Evolutionary conservation across 2,797 vertebrate genomes (phyloP).

Genomic region (Huso huso): DNA sequence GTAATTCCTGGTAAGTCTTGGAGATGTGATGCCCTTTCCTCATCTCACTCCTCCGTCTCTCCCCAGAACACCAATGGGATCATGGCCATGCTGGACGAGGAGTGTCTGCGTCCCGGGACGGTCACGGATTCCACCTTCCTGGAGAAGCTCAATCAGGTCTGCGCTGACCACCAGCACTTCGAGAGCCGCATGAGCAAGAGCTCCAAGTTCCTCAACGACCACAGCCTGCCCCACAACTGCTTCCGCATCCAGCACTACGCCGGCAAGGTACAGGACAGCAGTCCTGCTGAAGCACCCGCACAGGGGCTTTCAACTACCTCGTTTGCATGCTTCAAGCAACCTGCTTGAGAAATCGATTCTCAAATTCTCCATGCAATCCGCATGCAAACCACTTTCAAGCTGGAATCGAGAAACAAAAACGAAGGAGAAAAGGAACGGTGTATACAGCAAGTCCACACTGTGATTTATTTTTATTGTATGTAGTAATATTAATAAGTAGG

Average conservation of each 20-base stretch:
- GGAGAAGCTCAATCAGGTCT: slow-evolving; percentile 92
- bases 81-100: slow-evolving; percentile 95
- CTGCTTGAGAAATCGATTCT: too few relatives aligned
- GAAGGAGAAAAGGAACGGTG: too few relatives aligned
- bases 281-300: background rate
- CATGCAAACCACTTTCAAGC: too few relatives aligned
- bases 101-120: slow-evolving; percentile 88
- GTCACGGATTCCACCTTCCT: slow-evolving; percentile 94
- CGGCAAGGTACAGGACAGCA: slow-evolving; percentile 72
- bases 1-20: too few relatives aligned
- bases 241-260: slow-evolving; percentile 97
- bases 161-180: slow-evolving; percentile 92
- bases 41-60: background rate
- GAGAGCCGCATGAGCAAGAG: slow-evolving; percentile 94
- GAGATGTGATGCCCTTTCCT: background rate
- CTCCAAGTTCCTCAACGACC: slow-evolving; percentile 89
- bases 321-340: too few relatives aligned
- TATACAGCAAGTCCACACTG: too few relatives aligned
- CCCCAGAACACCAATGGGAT: slow-evolving; percentile 89
- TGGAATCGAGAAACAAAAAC: too few relatives aligned
- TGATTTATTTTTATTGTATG: too few relatives aligned
- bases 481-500: too few relatives aligned
- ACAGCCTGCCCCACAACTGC: slow-evolving; percentile 90
- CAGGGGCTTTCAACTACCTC: too few relatives aligned
- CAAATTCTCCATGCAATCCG: too few relatives aligned